Evolutionary conservation across 2,888 invertebrate genomes (phyloP).

Genomic region (Seladonia tumulorum): DNA sequence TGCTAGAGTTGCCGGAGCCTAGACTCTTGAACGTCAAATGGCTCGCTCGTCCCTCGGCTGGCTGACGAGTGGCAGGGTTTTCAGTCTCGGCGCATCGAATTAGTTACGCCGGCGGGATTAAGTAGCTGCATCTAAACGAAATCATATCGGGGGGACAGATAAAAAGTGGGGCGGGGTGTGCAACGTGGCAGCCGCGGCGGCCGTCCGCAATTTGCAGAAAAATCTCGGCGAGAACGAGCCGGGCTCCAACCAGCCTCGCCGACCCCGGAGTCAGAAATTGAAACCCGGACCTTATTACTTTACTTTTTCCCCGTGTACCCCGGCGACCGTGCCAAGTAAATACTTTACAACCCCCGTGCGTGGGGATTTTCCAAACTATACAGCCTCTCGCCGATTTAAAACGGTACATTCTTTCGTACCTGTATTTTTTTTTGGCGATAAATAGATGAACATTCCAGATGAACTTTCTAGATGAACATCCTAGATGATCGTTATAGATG

Average conservation of each 20-base stretch:
- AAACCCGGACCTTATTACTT: constrained; percentile 5
- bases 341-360: neutral
- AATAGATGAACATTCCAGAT: neutral
- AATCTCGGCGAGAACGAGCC: constrained; percentile 13
- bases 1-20: neutral
- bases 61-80: constrained; percentile 9
- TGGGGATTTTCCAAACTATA: constrained; percentile 3
- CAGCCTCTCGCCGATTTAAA: neutral
- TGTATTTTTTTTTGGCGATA: neutral
- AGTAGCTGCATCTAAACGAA: constrained; percentile 46
- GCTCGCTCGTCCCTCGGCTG: constrained; percentile 4
- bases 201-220: constrained; percentile 40
- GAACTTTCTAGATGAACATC: too few species aligned
- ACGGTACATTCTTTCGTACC: neutral
- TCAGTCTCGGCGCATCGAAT: constrained; percentile 36
- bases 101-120: constrained; percentile 43
- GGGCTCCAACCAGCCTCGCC: constrained; percentile 16
- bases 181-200: neutral
- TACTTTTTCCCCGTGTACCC: constrained; percentile 10
- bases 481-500: too few species aligned
- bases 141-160: constrained; percentile 35
- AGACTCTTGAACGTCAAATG: constrained; percentile 7
- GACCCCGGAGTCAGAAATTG: constrained; percentile 6
- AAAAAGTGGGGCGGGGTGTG: constrained; percentile 23
- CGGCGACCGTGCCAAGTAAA: neutral